Conservation (phyloP, 2,113 vertebrate genomes). For the Steatornis caripensis region DNA sequence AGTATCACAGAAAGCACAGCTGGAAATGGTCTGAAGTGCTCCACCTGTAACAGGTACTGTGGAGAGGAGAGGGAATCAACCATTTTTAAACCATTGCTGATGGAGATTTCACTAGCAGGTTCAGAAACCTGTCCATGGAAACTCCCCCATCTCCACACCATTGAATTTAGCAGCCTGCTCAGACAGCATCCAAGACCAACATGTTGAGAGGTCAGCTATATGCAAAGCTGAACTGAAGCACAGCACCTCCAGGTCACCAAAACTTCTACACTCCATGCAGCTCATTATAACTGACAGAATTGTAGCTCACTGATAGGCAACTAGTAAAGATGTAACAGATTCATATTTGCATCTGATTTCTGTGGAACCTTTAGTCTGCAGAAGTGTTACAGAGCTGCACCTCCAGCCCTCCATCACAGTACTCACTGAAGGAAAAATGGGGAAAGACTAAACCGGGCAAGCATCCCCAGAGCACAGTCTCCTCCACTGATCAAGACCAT, state of each 20-base stretch:
- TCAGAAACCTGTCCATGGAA: background rate
- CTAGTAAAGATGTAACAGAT: background rate
- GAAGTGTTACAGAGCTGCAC: background rate
- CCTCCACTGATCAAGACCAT: background rate
- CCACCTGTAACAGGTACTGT: background rate
- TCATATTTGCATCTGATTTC: background rate
- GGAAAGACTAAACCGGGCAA: background rate
- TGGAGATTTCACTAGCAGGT: background rate
- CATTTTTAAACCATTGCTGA: background rate
- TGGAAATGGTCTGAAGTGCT: background rate
- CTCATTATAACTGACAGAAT: background rate
- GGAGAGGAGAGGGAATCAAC: background rate
- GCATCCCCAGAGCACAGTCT: background rate
- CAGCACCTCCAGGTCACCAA: background rate
- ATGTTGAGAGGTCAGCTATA: accelerated
- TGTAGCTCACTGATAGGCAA: background rate
- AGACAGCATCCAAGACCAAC: background rate
- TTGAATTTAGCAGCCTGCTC: background rate
- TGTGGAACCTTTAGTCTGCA: background rate
- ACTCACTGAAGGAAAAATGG: background rate
- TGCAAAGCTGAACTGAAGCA: background rate
- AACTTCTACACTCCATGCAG: background rate
- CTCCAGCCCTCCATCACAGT: background rate
- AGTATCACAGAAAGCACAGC: background rate
- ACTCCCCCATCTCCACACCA: background rate